phyloP scores from a whole-genome alignment of 2,797 vertebrate species.

The Cossypha dichroa region DNA sequence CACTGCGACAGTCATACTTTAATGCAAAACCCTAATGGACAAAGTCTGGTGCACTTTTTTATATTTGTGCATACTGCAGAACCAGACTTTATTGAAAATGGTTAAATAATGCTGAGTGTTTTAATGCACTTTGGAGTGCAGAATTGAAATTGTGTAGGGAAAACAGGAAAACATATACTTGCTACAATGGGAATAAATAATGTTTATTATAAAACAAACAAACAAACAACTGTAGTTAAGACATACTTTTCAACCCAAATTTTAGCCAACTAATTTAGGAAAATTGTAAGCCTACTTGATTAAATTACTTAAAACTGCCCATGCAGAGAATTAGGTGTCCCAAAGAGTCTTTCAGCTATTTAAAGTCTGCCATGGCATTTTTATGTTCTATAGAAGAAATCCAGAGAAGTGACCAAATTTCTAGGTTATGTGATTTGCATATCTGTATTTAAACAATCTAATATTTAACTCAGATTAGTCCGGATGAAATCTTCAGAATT shows the following conservation, averaged over 20 bases:
- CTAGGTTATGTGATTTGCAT: accelerated
- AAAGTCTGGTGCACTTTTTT: neutral
- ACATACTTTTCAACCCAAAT: neutral
- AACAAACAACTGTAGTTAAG: neutral
- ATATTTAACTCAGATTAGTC: neutral
- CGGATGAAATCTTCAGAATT: neutral
- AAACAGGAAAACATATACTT: neutral
- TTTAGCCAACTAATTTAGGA: neutral
- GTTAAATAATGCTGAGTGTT: neutral
- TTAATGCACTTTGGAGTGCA: neutral
- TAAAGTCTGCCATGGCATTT: neutral
- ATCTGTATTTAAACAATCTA: neutral
- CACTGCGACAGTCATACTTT: neutral
- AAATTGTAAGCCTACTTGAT: neutral
- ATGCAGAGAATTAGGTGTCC: neutral
- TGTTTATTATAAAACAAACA: accelerated
- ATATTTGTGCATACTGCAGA: neutral
- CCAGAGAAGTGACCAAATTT: neutral
- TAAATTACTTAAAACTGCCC: neutral
- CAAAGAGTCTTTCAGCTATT: neutral
- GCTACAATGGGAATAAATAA: neutral
- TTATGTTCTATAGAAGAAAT: neutral
- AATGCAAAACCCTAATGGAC: neutral
- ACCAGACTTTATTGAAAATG: neutral
- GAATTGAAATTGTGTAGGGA: neutral